Evolutionary conservation across 2,113 vertebrate species (phyloP).

Genomic region (Chroicocephalus ridibundus): DNA sequence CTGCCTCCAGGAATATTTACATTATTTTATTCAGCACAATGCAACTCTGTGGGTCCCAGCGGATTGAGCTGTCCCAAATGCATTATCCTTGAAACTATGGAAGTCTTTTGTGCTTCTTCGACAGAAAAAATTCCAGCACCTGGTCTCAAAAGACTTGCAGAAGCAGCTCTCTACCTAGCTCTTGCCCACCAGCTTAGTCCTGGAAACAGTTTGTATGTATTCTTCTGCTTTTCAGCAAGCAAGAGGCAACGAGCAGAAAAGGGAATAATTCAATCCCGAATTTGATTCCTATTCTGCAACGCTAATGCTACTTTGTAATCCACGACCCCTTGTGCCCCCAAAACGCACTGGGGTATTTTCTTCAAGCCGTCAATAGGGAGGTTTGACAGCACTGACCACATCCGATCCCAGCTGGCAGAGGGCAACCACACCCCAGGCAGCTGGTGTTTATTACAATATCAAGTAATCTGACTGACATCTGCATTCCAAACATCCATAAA

Average conservation of each 20-base stretch:
- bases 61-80: not conserved
- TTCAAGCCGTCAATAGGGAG: not conserved
- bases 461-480: not conserved
- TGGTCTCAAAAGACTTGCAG: not conserved
- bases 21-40: not conserved
- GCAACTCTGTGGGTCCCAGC: not conserved
- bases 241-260: not conserved
- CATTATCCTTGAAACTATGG: not conserved
- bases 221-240: not conserved
- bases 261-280: not conserved
- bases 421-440: not conserved
- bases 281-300: not conserved
- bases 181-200: not conserved
- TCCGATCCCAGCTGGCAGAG: not conserved
- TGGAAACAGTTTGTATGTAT: not conserved
- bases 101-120: not conserved
- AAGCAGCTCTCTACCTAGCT: not conserved
- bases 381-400: not conserved
- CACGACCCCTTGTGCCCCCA: not conserved
- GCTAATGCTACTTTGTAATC: not conserved
- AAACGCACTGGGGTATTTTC: not conserved
- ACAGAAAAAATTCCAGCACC: not conserved
- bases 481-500: not conserved
- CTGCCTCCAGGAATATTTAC: slow-evolving; percentile 12
- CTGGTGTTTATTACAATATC: not conserved